phyloP scores from a whole-genome alignment of 35 echinoderm and acorn worm species.

The Apostichopus parvimensis region DNA sequence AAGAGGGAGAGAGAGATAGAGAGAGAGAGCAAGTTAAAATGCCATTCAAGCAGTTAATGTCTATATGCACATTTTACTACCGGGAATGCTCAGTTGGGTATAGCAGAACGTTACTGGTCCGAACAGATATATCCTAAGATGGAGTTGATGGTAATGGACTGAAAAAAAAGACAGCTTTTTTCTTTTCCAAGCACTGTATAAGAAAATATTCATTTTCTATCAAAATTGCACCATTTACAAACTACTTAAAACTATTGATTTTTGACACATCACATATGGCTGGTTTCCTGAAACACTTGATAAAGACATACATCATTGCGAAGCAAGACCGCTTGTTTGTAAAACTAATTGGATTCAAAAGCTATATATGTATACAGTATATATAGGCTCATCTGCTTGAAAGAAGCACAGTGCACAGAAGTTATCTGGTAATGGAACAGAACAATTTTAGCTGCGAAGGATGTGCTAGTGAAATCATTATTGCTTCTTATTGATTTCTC shows the following conservation, averaged over 20 bases:
- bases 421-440: too few relatives aligned
- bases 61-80: too few relatives aligned
- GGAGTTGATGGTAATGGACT: not conserved
- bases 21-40: not conserved
- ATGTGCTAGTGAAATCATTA: too few relatives aligned
- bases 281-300: not conserved
- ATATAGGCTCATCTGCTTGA: too few relatives aligned
- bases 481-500: too few relatives aligned
- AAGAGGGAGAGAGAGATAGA: not conserved
- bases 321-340: too few relatives aligned
- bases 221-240: not conserved
- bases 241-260: not conserved
- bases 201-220: not conserved
- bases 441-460: too few relatives aligned
- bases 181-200: not conserved
- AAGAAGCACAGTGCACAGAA: too few relatives aligned
- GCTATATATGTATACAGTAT: too few relatives aligned
- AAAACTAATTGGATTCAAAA: too few relatives aligned
- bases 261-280: not conserved
- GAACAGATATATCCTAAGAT: not conserved
- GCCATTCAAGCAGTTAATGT: constrained; percentile 4
- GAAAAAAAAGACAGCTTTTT: not conserved
- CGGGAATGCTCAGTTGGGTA: too few relatives aligned
- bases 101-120: too few relatives aligned
- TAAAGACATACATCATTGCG: not conserved